phyloP scores from a whole-genome alignment of 2,888 invertebrate species.

The Eupithecia centaureata region DNA sequence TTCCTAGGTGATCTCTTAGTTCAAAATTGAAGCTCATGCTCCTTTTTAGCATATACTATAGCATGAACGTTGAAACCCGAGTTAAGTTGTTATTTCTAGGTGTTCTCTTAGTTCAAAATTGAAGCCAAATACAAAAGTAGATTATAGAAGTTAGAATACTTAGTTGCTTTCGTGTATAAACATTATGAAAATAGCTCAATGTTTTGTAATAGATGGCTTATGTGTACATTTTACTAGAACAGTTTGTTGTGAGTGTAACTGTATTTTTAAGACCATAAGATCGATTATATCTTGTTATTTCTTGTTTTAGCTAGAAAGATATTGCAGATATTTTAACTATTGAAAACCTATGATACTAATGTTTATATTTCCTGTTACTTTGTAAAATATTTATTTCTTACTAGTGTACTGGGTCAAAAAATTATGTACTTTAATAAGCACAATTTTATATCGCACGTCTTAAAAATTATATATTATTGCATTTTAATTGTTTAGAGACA shows the following conservation, averaged over 20 bases:
- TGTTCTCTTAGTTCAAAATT: neutral
- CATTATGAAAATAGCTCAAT: constrained; percentile 3
- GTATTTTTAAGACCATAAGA: neutral
- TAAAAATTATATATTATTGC: neutral
- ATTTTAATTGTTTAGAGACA: constrained; percentile 5
- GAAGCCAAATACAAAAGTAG: constrained; percentile 16
- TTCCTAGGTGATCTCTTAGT: no score
- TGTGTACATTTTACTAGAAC: neutral
- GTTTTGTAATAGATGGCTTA: constrained; percentile 2
- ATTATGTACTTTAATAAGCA: constrained; percentile 17
- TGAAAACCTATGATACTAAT: neutral
- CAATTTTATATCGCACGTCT: constrained; percentile 7
- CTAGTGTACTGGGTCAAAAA: constrained; percentile 23
- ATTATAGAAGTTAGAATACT: constrained; percentile 7
- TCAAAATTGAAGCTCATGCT: no score
- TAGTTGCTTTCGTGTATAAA: constrained; percentile 5
- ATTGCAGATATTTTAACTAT: neutral
- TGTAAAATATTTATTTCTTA: constrained; percentile 11
- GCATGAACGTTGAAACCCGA: neutral
- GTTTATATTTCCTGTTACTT: constrained; percentile 9
- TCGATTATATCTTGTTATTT: neutral
- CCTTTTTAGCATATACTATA: no score
- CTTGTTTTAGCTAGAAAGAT: neutral
- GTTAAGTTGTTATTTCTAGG: neutral
- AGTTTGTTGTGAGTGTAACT: neutral